Conservation (phyloP, 37 sponge, comb jelly and placozoan species). For the Crambe crambe region DNA sequence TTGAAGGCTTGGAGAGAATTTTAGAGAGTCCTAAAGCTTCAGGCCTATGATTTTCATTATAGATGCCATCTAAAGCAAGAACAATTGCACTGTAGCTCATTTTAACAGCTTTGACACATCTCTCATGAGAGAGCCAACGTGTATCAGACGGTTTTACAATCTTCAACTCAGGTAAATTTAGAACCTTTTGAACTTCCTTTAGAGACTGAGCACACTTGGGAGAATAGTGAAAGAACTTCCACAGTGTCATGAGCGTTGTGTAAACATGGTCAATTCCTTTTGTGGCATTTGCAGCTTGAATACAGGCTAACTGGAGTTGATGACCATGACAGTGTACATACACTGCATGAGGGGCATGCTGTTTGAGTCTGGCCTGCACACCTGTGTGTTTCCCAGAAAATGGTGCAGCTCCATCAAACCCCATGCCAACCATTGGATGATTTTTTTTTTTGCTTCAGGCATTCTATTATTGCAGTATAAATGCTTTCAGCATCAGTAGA, state of each 20-base stretch:
- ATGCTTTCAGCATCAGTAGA: conserved; percentile 43
- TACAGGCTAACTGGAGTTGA: conserved; percentile 61
- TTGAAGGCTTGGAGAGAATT: neutral
- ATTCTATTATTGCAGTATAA: conserved; percentile 49
- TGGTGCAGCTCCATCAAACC: conserved; percentile 72
- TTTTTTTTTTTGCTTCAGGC: conserved; percentile 23
- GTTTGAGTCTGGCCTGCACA: conserved; percentile 41
- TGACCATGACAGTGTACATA: conserved; percentile 65
- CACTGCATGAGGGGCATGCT: conserved; percentile 53
- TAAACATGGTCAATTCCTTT: conserved; percentile 22
- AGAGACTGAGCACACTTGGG: conserved; percentile 34
- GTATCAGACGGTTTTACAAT: conserved; percentile 60
- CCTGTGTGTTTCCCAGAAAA: conserved; percentile 63
- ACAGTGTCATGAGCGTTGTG: conserved; percentile 21
- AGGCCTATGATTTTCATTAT: conserved; percentile 37
- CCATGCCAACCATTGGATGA: conserved; percentile 32
- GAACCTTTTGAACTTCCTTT: conserved; percentile 36
- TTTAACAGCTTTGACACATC: conserved; percentile 71
- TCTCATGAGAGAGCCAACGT: conserved; percentile 71
- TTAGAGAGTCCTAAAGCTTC: neutral
- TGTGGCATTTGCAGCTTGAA: conserved; percentile 71
- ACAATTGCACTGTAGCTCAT: conserved; percentile 58
- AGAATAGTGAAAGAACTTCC: conserved; percentile 39
- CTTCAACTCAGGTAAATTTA: conserved; percentile 64
- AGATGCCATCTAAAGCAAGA: conserved; percentile 4